phyloP scores from a whole-genome alignment of 2,888 invertebrate species.

The Conops quadrifasciatus region DNA sequence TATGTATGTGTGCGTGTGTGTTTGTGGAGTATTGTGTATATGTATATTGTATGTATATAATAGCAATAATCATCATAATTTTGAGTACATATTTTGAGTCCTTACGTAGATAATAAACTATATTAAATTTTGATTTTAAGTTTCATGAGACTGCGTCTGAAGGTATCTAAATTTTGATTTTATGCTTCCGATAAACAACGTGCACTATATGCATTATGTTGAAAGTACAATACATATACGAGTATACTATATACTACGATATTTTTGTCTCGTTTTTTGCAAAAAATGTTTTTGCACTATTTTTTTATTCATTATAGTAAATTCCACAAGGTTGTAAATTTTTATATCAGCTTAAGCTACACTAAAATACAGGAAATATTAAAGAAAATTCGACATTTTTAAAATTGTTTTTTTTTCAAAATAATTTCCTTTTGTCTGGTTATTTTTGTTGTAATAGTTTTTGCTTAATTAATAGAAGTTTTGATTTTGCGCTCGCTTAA shows the following conservation, averaged over 20 bases:
- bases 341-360: conserved; percentile 34
- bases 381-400: conserved; percentile 26
- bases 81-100: conserved; percentile 29
- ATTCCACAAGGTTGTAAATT: conserved; percentile 44
- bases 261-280: conserved; percentile 25
- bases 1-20: not conserved
- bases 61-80: not conserved
- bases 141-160: conserved; percentile 45
- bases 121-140: conserved; percentile 36
- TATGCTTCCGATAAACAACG: conserved; percentile 52
- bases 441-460: conserved; percentile 23
- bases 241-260: not conserved
- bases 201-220: conserved; percentile 25
- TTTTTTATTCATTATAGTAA: conserved; percentile 21
- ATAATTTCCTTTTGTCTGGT: conserved; percentile 37
- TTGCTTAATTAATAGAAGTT: conserved; percentile 33
- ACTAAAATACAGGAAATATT: conserved; percentile 39
- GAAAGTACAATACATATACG: conserved; percentile 13
- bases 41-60: too few relatives aligned
- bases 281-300: conserved; percentile 25
- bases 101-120: conserved; percentile 23
- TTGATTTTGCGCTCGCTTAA: conserved; percentile 51
- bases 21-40: conserved; percentile 8
- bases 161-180: conserved; percentile 53
- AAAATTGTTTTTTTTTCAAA: conserved; percentile 36